Evolutionary conservation across 2,113 vertebrate genomes (phyloP).

Genomic region (Sphaerodactylus townsendi): DNA sequence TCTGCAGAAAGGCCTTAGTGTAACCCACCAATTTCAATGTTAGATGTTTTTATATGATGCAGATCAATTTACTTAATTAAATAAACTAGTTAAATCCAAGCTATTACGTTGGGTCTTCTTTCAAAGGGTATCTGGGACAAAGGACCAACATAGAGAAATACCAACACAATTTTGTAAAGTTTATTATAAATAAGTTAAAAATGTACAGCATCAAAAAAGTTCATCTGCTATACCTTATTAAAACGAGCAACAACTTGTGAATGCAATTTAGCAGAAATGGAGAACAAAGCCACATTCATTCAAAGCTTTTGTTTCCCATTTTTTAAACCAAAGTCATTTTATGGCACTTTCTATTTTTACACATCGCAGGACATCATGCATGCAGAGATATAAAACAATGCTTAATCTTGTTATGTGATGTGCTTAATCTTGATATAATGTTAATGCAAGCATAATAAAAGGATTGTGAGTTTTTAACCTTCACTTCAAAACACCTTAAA

Average conservation of each 20-base stretch:
- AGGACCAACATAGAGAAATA: neutral
- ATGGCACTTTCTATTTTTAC: neutral
- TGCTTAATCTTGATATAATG: neutral
- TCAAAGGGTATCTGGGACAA: neutral
- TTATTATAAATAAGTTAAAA: neutral
- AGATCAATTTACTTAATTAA: too few relatives aligned
- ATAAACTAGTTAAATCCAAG: too few relatives aligned
- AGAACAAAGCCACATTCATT: neutral
- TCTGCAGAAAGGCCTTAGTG: too few relatives aligned
- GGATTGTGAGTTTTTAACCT: neutral
- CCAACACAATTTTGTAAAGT: neutral
- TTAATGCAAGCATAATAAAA: constrained; percentile 4
- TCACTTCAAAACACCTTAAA: constrained; percentile 22
- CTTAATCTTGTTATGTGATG: constrained; percentile 18
- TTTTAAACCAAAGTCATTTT: neutral
- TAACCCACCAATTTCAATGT: too few relatives aligned
- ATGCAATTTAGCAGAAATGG: neutral
- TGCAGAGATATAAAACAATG: constrained; percentile 8
- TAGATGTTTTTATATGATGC: too few relatives aligned
- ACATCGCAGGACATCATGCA: constrained; percentile 20
- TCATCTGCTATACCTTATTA: neutral
- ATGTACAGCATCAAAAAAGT: neutral
- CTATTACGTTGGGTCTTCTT: too few relatives aligned
- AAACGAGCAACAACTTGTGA: neutral
- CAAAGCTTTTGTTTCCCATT: neutral